phyloP scores from a whole-genome alignment of 2,113 vertebrate genomes.

The Rhynchopsitta pachyrhyncha region DNA sequence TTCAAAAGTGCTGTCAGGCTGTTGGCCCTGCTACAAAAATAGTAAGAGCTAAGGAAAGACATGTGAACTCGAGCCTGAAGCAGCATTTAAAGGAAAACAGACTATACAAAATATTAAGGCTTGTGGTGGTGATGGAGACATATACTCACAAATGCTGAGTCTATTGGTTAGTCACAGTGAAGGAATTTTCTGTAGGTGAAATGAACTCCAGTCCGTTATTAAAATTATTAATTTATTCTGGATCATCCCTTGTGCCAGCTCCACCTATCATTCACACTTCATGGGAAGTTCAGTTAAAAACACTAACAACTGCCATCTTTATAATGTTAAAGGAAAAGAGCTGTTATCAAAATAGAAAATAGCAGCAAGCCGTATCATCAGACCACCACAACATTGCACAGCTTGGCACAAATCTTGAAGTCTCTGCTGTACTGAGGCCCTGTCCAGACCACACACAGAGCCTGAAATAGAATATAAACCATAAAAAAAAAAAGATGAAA shows the following conservation, averaged over 20 bases:
- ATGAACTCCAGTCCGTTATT: slow-evolving; percentile 3
- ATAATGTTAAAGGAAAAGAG: slow-evolving; percentile 69
- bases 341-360: slow-evolving; percentile 76
- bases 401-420: slow-evolving; percentile 72
- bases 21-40: slow-evolving; percentile 57
- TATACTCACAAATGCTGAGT: slow-evolving; percentile 2
- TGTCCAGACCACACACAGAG: slow-evolving; percentile 79
- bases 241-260: slow-evolving; percentile 20
- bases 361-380: slow-evolving; percentile 66
- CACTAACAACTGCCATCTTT: slow-evolving; percentile 44
- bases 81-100: slow-evolving; percentile 60
- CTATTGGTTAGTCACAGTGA: not conserved
- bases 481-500: slow-evolving; percentile 47
- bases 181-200: slow-evolving; percentile 1
- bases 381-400: slow-evolving; percentile 72
- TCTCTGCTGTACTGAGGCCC: slow-evolving; percentile 60
- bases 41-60: slow-evolving; percentile 53
- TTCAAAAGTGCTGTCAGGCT: slow-evolving; percentile 49
- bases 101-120: slow-evolving; percentile 21
- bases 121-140: slow-evolving; percentile 25
- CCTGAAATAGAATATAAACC: slow-evolving; percentile 60
- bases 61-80: slow-evolving; percentile 59
- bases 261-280: slow-evolving; percentile 58
- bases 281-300: slow-evolving; percentile 57
- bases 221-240: slow-evolving; percentile 44